phyloP scores from a whole-genome alignment of 1,140 invertebrate genomes.

The Drosophila pseudoobscura region DNA sequence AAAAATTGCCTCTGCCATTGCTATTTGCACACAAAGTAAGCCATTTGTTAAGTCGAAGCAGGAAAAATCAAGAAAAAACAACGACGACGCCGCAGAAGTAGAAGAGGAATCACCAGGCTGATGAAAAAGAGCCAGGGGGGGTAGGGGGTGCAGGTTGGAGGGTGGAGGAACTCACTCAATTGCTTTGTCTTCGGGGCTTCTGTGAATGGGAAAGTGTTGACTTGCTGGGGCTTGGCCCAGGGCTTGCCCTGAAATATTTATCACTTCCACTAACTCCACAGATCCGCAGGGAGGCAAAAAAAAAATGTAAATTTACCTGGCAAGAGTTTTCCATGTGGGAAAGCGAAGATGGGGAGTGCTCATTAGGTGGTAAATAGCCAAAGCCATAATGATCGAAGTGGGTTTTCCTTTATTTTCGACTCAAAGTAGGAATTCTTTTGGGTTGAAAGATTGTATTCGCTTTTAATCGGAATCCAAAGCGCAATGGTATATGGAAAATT shows the following conservation, averaged over 20 bases:
- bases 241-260: constrained; percentile 28
- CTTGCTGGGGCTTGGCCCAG: neutral
- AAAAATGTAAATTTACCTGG: constrained; percentile 30
- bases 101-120: constrained; percentile 1
- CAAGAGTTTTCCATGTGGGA: neutral
- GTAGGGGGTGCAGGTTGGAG: no score
- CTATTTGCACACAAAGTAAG: constrained; percentile 58
- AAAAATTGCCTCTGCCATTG: constrained; percentile 68
- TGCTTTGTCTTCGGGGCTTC: constrained; percentile 19
- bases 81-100: constrained; percentile 2
- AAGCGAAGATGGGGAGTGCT: neutral
- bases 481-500: no score
- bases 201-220: constrained; percentile 51
- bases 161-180: neutral
- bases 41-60: constrained; percentile 46
- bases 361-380: constrained; percentile 2
- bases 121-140: neutral
- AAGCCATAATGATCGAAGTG: no score
- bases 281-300: constrained; percentile 10
- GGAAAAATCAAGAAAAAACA: constrained; percentile 2
- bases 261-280: constrained; percentile 41
- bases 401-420: no score
- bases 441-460: no score
- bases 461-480: no score
- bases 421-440: no score